Base-by-base conservation (phyloP, 2,113 vertebrate genomes). In the Chamaea fasciata region DNA sequence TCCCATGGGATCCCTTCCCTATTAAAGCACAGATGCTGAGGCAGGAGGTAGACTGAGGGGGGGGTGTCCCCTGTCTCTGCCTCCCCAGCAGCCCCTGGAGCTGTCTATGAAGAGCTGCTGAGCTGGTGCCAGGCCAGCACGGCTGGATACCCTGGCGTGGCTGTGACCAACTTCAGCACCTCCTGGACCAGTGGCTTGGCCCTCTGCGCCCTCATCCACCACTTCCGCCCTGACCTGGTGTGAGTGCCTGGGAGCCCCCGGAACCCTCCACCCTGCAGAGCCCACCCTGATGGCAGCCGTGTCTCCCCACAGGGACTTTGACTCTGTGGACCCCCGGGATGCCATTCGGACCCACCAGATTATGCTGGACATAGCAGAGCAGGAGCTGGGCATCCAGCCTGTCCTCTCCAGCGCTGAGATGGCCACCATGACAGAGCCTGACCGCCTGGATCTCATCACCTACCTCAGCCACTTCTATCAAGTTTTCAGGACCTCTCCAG, bases 391-490 rank as follows among this genome's bases (percentile, higher is more conserved):
- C 73, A 98, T 99, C 94, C 93, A 98, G 1, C 99, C 98, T 0
- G 97, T 99, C 87, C 98, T 99, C 97, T 98, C 98, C 13, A 98
- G 98, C 16, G 27, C 33, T 7, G 98, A 99, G 56, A 96, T 99
- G 89, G 97, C 97, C 44, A 84, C 94, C 37, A 95, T 98, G 64
- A 88, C 96, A 15, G 98, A 98, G 91, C 97, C 98, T 4, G 98
- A 98, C 95, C 98, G 98, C 49, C 92, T 99, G 81, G 98, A 98
- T 86, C 98, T 99, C 97, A 98, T 99, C 24, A 98, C 99, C 31
- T 99, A 99, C 97, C 98, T 99, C 96, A 99, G 99, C 79, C 98
- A 99, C 94, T 98, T 99, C 93, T 98, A 98, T 30, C 96, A 97
- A 35, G 96, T 98, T 77, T 99, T 99, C 88, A 97, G 87, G 79